Conservation (phyloP, 2,113 vertebrate species). For the Hypanus sabinus region DNA sequence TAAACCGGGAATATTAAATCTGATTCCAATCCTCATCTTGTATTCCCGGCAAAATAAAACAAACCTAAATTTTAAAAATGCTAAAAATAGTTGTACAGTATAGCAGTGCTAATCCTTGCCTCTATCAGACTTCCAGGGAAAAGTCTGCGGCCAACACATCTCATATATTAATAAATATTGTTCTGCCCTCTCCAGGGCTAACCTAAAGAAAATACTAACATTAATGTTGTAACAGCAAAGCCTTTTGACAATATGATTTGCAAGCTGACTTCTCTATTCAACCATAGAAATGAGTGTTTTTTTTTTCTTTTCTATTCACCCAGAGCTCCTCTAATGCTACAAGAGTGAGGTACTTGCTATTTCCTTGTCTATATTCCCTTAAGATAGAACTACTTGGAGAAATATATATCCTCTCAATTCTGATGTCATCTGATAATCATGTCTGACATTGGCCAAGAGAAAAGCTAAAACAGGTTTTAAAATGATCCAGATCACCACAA, state of each 20-base stretch:
- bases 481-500: slow-evolving; percentile 9
- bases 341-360: not conserved
- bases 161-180: not conserved
- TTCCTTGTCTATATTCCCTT: not conserved
- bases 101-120: not conserved
- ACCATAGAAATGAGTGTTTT: not conserved
- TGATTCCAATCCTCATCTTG: too few species aligned
- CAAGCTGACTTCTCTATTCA: not conserved
- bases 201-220: not conserved
- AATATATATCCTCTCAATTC: not conserved
- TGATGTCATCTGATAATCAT: not conserved
- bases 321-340: not conserved
- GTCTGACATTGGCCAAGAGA: not conserved
- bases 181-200: not conserved
- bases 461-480: slow-evolving; percentile 17
- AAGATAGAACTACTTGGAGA: not conserved
- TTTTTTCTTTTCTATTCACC: not conserved
- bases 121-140: not conserved
- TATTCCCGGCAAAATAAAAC: not conserved
- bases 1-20: too few species aligned
- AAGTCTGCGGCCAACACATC: not conserved
- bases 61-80: not conserved
- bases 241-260: not conserved
- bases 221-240: not conserved
- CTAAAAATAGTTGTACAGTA: too few species aligned